phyloP scores from a whole-genome alignment of 2,888 invertebrate species.

The Cheilosia scutellata region DNA sequence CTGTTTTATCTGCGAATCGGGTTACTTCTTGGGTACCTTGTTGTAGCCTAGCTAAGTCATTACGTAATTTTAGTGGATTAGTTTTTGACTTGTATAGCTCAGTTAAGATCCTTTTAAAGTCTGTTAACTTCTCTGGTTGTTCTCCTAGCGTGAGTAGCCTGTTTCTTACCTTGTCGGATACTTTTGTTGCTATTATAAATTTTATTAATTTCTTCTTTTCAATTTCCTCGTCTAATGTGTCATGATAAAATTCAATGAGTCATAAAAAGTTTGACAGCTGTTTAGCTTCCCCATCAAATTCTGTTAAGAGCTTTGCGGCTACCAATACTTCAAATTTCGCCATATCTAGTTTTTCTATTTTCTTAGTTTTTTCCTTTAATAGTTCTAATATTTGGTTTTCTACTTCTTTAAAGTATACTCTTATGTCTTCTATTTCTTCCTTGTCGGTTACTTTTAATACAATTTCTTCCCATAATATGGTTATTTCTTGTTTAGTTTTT shows the following conservation, averaged over 20 bases:
- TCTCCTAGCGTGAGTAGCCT: not conserved
- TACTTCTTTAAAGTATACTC: too few relatives aligned
- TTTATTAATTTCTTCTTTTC: not conserved
- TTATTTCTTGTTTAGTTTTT: too few relatives aligned
- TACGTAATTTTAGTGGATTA: constrained; percentile 24
- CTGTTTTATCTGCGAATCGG: constrained; percentile 17
- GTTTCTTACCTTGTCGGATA: not conserved
- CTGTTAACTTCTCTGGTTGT: not conserved
- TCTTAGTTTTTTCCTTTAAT: too few relatives aligned
- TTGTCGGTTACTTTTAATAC: too few relatives aligned
- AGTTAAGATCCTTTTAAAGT: not conserved
- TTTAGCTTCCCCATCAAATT: too few relatives aligned
- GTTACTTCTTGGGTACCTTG: constrained; percentile 1
- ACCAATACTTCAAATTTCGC: too few relatives aligned
- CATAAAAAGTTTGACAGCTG: not conserved
- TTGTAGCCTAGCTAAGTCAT: not conserved
- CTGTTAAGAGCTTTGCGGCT: too few relatives aligned
- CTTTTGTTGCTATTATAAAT: constrained; percentile 1
- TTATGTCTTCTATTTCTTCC: too few relatives aligned
- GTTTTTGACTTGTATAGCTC: constrained; percentile 6
- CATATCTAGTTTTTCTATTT: too few relatives aligned
- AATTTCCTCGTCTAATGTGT: not conserved
- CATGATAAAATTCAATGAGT: not conserved
- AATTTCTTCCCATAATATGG: too few relatives aligned
- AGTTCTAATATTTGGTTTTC: too few relatives aligned